Evolutionary conservation across 53 echinoderm and acorn worm genomes (phyloP).

Genomic region (Henricia sp.): DNA sequence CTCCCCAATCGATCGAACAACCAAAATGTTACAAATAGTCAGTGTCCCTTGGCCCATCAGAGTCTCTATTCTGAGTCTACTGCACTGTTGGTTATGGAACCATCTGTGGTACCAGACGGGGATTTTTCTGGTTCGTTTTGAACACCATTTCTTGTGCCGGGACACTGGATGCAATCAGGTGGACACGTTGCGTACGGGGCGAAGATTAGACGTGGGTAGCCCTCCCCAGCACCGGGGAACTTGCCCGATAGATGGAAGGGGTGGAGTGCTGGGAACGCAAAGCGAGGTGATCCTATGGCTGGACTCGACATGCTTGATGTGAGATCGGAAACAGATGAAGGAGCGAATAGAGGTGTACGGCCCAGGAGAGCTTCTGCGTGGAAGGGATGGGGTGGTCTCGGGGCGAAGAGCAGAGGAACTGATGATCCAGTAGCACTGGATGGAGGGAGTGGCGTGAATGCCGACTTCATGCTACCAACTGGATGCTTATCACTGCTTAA

Average conservation of each 20-base stretch:
- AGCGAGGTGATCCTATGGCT: conserved; percentile 65
- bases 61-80: conserved; percentile 59
- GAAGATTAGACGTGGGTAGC: conserved; percentile 88
- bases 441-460: conserved; percentile 93
- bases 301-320: conserved; percentile 64
- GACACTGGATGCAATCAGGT: conserved; percentile 90
- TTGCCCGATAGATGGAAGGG: conserved; percentile 88
- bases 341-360: conserved; percentile 87
- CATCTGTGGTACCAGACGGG: conserved; percentile 68
- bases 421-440: conserved; percentile 78
- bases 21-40: too few species aligned
- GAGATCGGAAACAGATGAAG: conserved; percentile 75
- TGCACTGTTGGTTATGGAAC: conserved; percentile 63
- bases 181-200: conserved; percentile 95
- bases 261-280: conserved; percentile 93
- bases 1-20: too few species aligned
- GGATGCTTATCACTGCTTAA: conserved; percentile 74
- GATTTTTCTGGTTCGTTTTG: conserved; percentile 66
- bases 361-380: conserved; percentile 89
- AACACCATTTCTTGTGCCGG: conserved; percentile 60
- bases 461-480: conserved; percentile 93
- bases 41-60: conserved; percentile 13
- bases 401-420: conserved; percentile 84
- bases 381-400: conserved; percentile 94
- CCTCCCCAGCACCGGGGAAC: conserved; percentile 80